A percentile compares a stretch with the other conserved stretches of the same genome.
These are phyloP conservation scores for Arctopsyche grandis DNA, from an alignment of 1,140 invertebrate genomes.

Conservation along the genomic window DNA sequence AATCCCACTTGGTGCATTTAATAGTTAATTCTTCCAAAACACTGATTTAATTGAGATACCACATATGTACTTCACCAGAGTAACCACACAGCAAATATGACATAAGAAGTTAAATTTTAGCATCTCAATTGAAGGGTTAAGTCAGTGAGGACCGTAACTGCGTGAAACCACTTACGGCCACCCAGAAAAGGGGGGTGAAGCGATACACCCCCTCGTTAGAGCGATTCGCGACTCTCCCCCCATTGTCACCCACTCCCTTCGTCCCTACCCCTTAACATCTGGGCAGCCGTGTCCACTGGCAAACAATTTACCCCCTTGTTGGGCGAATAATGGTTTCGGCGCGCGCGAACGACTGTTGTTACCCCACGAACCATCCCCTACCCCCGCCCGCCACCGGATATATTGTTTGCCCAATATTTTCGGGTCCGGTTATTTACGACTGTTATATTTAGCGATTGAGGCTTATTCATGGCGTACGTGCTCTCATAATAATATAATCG, in stretches of 20 bases:
- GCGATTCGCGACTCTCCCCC: background rate
- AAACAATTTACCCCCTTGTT: conserved; percentile 45
- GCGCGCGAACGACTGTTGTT: background rate
- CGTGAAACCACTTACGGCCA: background rate
- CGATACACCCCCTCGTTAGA: background rate
- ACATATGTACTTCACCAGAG: too few relatives aligned
- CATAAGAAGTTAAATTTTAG: too few relatives aligned
- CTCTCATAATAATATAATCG: background rate
- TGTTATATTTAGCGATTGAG: conserved; percentile 27
- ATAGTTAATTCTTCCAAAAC: too few relatives aligned
- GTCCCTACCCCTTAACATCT: conserved; percentile 34
- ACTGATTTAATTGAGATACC: too few relatives aligned
- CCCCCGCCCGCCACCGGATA: background rate
- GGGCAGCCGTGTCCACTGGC: conserved; percentile 32
- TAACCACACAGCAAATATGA: too few relatives aligned
- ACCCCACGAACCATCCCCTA: background rate
- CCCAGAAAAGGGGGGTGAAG: background rate
- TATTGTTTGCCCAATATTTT: conserved; percentile 47
- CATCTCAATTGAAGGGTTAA: too few relatives aligned
- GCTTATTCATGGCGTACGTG: conserved; percentile 22
- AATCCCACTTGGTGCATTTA: too few relatives aligned
- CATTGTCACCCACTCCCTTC: background rate
- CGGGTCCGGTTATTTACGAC: conserved; percentile 27
- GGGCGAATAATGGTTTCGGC: background rate
- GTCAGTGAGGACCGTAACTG: background rate